A percentile compares a stretch with the other conserved stretches of the same genome.
These are phyloP conservation scores for Zaprionus kolodkinae DNA, from an alignment of 1,140 invertebrate genomes.

Conservation along the genomic window DNA sequence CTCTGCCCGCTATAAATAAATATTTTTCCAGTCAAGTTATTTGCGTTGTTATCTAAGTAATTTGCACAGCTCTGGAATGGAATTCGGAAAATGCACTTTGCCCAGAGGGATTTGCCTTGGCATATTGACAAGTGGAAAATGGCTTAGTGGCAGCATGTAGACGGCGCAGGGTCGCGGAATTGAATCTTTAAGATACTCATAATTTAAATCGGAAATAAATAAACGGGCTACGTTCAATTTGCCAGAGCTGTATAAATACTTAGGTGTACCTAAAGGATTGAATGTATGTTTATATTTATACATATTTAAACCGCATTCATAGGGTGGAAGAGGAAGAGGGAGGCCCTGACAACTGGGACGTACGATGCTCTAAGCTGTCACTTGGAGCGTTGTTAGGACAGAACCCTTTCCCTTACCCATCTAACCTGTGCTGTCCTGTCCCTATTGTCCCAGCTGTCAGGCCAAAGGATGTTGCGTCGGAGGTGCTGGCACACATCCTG, in stretches of 20 bases:
- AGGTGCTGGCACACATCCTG: constrained; percentile 32
- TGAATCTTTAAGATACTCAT: not conserved
- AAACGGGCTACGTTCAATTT: not conserved
- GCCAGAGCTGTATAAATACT: too few relatives aligned
- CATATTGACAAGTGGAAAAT: constrained; percentile 21
- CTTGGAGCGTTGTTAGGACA: constrained; percentile 14
- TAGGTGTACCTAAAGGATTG: too few relatives aligned
- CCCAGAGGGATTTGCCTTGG: constrained; percentile 11
- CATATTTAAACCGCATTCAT: not conserved
- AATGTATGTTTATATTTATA: not conserved
- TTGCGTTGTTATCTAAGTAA: constrained; percentile 41
- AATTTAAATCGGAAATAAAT: not conserved
- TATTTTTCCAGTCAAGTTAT: constrained; percentile 44
- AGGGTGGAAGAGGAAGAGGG: not conserved
- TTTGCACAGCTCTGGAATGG: constrained; percentile 30
- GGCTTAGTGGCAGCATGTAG: not conserved
- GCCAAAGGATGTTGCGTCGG: constrained; percentile 20
- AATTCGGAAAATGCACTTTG: constrained; percentile 39
- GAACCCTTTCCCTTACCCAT: not conserved
- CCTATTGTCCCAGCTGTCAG: constrained; percentile 31
- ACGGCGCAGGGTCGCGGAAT: not conserved
- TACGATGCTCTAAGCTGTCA: constrained; percentile 10
- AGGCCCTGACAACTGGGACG: not conserved
- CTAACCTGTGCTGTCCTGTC: constrained; percentile 9
- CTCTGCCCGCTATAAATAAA: constrained; percentile 32